Base-by-base conservation (phyloP, 2,113 vertebrate species). In the Pontoporia blainvillei region DNA sequence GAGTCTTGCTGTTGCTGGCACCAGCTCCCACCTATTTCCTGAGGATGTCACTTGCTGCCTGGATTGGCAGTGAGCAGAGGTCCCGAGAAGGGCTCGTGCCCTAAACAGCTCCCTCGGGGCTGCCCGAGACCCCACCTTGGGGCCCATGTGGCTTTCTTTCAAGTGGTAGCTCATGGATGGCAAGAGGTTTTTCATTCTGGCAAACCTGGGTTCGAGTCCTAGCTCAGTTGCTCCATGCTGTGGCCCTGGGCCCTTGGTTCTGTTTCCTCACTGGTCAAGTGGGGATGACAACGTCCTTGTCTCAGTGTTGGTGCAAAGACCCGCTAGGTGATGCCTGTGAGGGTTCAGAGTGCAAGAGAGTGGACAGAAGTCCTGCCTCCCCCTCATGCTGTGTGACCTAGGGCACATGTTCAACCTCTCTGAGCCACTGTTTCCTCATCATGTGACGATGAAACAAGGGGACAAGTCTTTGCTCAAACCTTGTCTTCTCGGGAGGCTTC, bases 131-230 rank as follows among this genome's bases (percentile, higher is more conserved):
- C 41, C 62, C 62, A 46, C n/a, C 27, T 34, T 29, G 69, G 31
- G 39, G 13, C 54, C 12, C 13, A 3, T 31, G 0, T 76, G 62
- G 8, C 31, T 81, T 71, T 29, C 34, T 90, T 64, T 62, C 20
- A 79, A 54, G 41, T 17, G 88, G 25, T 25, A 25, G n/a, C 72
- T 85, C 25, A 1, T 12, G 25, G 52, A n/a, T 17, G 59, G 39
- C 3, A 15, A 54, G 54, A 39, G 34, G n/a, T 13, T 87, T 86
- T 88, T 75, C 8, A 5, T 57, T 20, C 59, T 1, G 1, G 23
- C 6, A 31, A 79, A 11, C 3, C 5, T 0, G 4, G 27, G 34
- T 39, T 79, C 0, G 0, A 61, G 84, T 66, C 62, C 91, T 73
- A 21, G 10, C 39, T 46, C 21, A 67, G 49, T 66, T 5, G 1